Percentiles rank a stretch among this genome's conserved stretches.
Evolutionary conservation across 2,113 vertebrate species (phyloP).

Genomic region (Rostratula benghalensis): DNA sequence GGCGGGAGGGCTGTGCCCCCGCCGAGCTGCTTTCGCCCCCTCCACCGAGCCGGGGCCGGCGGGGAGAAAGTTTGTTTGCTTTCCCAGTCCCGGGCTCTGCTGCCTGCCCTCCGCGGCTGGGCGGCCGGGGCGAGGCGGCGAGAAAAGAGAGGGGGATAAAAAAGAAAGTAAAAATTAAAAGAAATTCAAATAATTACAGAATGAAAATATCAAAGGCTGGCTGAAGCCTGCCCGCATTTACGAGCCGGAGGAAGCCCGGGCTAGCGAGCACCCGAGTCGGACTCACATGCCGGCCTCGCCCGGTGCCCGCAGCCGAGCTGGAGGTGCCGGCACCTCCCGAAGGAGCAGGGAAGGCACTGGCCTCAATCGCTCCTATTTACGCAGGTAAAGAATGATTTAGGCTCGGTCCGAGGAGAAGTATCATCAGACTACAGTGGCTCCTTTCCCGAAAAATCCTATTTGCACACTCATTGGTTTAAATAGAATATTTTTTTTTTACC

Average conservation of each 20-base stretch:
- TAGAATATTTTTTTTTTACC: background rate
- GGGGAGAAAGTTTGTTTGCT: background rate
- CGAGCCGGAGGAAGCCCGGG: background rate
- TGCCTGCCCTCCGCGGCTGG: background rate
- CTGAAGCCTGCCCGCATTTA: no score
- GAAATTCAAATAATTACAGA: background rate
- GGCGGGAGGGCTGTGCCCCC: background rate
- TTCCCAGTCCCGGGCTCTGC: background rate
- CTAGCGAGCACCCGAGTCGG: background rate
- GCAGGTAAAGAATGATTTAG: accelerated
- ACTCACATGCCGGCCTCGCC: background rate
- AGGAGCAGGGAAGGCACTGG: accelerated
- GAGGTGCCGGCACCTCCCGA: background rate
- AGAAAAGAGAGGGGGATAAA: background rate
- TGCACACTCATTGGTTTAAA: background rate
- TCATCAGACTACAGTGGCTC: background rate
- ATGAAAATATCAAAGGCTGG: background rate
- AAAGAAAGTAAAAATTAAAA: background rate
- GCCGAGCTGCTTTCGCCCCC: background rate
- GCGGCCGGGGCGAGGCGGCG: background rate
- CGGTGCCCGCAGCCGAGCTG: background rate
- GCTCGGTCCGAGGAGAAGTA: accelerated
- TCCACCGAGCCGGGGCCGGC: background rate
- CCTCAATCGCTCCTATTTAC: background rate
- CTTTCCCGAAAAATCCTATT: background rate